Evolutionary conservation across 2,888 invertebrate species (phyloP), one percentile per base, ranked within the genome.

Genomic region (Trimorus sp.): DNA sequence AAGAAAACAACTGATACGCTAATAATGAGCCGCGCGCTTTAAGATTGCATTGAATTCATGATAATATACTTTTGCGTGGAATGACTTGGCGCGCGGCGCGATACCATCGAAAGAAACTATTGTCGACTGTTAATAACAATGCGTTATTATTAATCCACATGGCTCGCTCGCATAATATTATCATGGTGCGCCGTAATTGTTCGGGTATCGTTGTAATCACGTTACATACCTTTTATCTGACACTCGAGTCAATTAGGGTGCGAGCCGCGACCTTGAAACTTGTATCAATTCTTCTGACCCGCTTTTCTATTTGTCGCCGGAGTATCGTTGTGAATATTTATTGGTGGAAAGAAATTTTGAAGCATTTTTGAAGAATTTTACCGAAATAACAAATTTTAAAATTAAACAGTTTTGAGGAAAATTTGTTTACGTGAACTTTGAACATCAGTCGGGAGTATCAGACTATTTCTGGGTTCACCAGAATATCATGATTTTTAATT

Each of bases 1-100:
- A 86, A 86, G 85, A 87, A 90, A 90, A 89, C 88, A 89, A 87
- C 86, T 87, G 89, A 90, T 89, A 88, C 84, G 86, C 86, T 85
- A 89, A 87, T 88, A 87, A 88, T 86, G 87, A 87, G 85, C 79
- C 84, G 83, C 83, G 79, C 85, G 85, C 85, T 87, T 85, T 87
- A 86, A 89, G 89, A 89, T 89, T 90, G 88, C 88, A 87, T 88
- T 88, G 86, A 89, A 89, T 87, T 84, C 83, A 84, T 84, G 89
- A 88, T 88, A 88, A 87, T 87, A 84, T 76, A 74, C 82, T 78
- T 71, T 73, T 74, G 82, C 74, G 58, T 69, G 45, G 65, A 82
- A 58, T 65, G 69, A 63, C 77, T 81, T 81, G 73, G 68, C 73
- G 68, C 66, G 73, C 77, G 65, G 60, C 54, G 76, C 65, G 78